Conservation (phyloP, 2,888 invertebrate genomes). For the Bellardia pandia region DNA sequence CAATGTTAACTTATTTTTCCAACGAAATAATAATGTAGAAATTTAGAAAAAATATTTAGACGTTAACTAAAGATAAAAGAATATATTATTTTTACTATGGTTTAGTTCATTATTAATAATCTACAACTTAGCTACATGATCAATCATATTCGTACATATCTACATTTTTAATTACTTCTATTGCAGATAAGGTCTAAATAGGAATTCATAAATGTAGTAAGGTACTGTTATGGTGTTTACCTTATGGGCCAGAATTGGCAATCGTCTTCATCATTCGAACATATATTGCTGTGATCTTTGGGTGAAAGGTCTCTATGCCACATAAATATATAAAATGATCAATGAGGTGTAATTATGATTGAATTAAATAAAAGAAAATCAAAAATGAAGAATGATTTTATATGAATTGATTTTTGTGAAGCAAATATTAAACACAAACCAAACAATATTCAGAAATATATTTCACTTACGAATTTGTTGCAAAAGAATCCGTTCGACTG, state of each 20-base stretch:
- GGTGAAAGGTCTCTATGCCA: slow-evolving; percentile 77
- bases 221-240: slow-evolving; percentile 75
- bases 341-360: slow-evolving; percentile 52
- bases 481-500: slow-evolving; percentile 81
- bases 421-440: slow-evolving; percentile 29
- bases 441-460: slow-evolving; percentile 3
- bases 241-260: slow-evolving; percentile 84
- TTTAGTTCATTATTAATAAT: not conserved
- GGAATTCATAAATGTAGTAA: not conserved
- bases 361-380: slow-evolving; percentile 41
- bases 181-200: not conserved
- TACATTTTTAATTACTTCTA: not conserved
- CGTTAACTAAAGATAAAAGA: too few species aligned
- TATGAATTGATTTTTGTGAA: not conserved
- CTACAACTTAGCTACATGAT: slow-evolving; percentile 19
- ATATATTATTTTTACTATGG: not conserved
- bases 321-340: slow-evolving; percentile 71
- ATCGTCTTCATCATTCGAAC: slow-evolving; percentile 82
- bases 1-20: too few species aligned
- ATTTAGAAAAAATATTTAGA: too few species aligned
- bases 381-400: slow-evolving; percentile 29
- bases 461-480: slow-evolving; percentile 81
- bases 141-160: not conserved
- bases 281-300: slow-evolving; percentile 76
- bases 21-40: too few species aligned